These are phyloP conservation scores for Steatocranus sp. DNA, from an alignment of 2,797 vertebrate genomes.

Conservation along the genomic window DNA sequence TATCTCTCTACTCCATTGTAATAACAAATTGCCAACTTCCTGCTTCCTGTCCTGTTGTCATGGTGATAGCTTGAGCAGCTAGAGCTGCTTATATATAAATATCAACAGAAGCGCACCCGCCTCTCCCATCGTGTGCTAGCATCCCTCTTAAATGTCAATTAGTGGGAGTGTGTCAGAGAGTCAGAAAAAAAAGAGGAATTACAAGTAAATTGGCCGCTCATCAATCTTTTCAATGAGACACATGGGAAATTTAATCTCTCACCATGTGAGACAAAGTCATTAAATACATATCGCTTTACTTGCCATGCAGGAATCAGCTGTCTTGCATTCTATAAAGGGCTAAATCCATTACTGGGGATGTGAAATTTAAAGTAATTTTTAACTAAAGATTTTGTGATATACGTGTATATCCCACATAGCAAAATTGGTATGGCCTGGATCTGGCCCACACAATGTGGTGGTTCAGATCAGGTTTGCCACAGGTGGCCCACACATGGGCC, in stretches of 20 bases:
- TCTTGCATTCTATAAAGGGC: background rate
- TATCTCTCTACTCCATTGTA: constrained; percentile 46
- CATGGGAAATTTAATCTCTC: background rate
- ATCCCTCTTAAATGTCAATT: constrained; percentile 32
- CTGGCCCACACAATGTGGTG: background rate
- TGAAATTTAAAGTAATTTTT: background rate
- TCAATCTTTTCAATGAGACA: background rate
- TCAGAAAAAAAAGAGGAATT: background rate
- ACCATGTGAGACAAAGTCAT: background rate
- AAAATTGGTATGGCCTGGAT: background rate
- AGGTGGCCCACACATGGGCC: too few species aligned
- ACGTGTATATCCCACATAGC: background rate
- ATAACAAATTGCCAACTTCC: constrained; percentile 47
- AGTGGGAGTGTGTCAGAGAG: background rate
- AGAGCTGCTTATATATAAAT: constrained; percentile 8
- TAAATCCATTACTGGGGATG: background rate
- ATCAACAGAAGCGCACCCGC: constrained; percentile 8
- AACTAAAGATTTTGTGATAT: background rate
- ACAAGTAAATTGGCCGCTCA: background rate
- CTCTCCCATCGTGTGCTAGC: constrained; percentile 15
- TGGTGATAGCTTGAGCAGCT: constrained; percentile 33
- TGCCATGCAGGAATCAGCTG: background rate
- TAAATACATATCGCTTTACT: background rate
- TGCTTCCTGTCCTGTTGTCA: constrained; percentile 68
- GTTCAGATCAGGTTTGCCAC: too few species aligned